Evolutionary conservation across 2,888 invertebrate genomes (phyloP).

Genomic region (Cantharis flavilabris): DNA sequence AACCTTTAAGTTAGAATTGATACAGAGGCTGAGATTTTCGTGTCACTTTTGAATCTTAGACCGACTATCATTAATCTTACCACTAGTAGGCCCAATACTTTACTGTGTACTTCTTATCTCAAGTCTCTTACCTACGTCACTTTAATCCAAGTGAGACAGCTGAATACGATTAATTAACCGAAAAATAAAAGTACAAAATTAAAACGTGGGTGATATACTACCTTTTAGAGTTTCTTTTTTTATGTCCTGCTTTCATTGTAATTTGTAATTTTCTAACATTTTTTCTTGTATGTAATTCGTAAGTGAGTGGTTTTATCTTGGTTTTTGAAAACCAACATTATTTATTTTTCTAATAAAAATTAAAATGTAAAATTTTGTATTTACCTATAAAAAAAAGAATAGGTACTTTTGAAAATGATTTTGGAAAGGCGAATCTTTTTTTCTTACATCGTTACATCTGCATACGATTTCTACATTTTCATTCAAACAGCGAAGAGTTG

Average conservation of each 20-base stretch:
- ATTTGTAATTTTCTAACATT: not conserved
- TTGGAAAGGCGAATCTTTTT: no score
- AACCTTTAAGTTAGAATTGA: conserved; percentile 51
- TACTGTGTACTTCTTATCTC: conserved; percentile 37
- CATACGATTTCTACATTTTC: not conserved
- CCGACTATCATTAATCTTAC: conserved; percentile 57
- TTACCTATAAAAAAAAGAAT: no score
- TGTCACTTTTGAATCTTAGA: conserved; percentile 58
- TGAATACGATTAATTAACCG: conserved; percentile 33
- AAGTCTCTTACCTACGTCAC: conserved; percentile 34
- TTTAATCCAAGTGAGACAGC: conserved; percentile 34
- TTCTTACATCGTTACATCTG: no score
- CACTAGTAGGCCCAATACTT: conserved; percentile 34
- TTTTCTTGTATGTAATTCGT: not conserved
- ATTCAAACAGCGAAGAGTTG: not conserved
- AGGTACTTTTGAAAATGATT: no score
- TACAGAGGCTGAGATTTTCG: conserved; percentile 56
- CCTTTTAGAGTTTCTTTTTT: conserved; percentile 11
- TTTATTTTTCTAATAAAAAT: not conserved
- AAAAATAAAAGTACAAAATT: conserved; percentile 27
- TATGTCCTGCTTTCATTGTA: not conserved
- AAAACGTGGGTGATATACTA: conserved; percentile 27
- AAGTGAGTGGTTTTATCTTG: not conserved
- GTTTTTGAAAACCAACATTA: not conserved
- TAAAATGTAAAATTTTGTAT: no score